phyloP scores from a whole-genome alignment of 2,797 vertebrate species.

The Xenentodon cancila region DNA sequence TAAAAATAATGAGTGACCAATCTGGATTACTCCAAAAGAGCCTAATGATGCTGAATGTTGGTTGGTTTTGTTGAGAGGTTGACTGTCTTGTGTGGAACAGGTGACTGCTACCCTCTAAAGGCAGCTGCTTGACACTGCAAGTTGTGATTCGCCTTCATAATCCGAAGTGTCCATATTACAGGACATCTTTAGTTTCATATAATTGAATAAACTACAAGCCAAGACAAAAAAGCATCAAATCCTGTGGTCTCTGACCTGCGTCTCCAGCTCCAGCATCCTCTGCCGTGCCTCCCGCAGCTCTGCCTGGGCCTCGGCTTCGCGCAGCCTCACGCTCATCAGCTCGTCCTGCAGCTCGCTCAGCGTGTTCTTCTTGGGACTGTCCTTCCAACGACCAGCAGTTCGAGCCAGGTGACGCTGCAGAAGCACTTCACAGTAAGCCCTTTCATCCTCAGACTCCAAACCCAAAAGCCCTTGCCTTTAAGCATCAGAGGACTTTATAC shows the following conservation, averaged over 20 bases:
- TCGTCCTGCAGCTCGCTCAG: conserved; percentile 94
- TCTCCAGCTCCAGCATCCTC: conserved; percentile 94
- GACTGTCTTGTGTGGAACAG: not conserved
- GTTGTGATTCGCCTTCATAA: not conserved
- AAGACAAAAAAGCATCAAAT: not conserved
- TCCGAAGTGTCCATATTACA: not conserved
- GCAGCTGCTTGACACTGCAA: conserved; percentile 36
- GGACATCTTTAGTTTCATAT: not conserved
- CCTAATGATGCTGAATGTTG: no score
- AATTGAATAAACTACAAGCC: not conserved
- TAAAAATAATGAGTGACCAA: not conserved
- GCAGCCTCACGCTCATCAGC: conserved; percentile 92
- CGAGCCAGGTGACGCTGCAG: conserved; percentile 91
- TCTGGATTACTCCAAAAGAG: not conserved
- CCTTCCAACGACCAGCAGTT: conserved; percentile 94
- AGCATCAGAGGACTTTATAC: no score
- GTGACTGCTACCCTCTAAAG: conserved; percentile 68
- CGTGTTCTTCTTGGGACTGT: conserved; percentile 90
- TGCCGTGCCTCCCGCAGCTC: conserved; percentile 93
- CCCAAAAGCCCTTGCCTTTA: not conserved
- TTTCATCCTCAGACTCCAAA: not conserved
- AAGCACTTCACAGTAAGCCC: not conserved
- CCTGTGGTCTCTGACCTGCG: conserved; percentile 84
- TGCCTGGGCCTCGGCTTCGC: conserved; percentile 95
- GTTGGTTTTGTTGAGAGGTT: no score